Base-by-base conservation (phyloP, 2,797 vertebrate species). In the Falco rusticolus region DNA sequence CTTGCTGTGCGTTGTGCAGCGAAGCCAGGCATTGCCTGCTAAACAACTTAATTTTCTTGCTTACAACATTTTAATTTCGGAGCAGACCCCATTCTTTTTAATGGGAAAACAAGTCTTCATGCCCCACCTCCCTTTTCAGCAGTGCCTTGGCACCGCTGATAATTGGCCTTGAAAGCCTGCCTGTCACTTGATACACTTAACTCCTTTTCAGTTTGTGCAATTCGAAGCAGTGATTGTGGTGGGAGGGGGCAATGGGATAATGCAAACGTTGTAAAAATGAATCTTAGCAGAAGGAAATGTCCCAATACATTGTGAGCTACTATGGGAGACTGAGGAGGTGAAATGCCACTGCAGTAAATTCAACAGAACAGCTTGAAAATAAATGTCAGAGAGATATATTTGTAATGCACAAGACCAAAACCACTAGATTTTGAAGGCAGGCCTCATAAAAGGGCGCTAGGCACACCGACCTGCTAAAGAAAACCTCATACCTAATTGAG, bases 111-210 rank as follows among this genome's bases (percentile, higher is more conserved):
- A 17, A 16, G 80, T 83, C 85, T 78, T 65, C 50, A 4, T 87
- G 81, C 56, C 76, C 83, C 57, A 39, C 51, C 86, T 95, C 71
- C 31, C 20, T 60, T 83, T 84, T 76, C 89, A 91, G 79, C 57
- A 59, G 28, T 1, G 28, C 74, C 66, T 94, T 89, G 31, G 72
- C 82, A 59, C 72, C 59, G 88, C 92, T 90, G 79, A 64, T 94
- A 92, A 93, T 96, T 94, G 81, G 63, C 68, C 90, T 84, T 87
- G 84, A 85, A 92, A 91, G 94, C 51, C 84, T 91, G 57, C 50
- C 63, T 81, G 70, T 77, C 39, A 9, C 60, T 92, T 16, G 13
- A 51, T 90, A 26, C 71, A 9, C 81, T 80, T 84, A 37, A 37
- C 71, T 79, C 37, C 53, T 84, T 31, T 45, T 81, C 77, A 63